A percentile compares a stretch with the other conserved stretches of the same genome.
These are phyloP conservation scores for Cryptocheilus praepositus DNA, from an alignment of 2,888 invertebrate genomes.

Conservation along the genomic window DNA sequence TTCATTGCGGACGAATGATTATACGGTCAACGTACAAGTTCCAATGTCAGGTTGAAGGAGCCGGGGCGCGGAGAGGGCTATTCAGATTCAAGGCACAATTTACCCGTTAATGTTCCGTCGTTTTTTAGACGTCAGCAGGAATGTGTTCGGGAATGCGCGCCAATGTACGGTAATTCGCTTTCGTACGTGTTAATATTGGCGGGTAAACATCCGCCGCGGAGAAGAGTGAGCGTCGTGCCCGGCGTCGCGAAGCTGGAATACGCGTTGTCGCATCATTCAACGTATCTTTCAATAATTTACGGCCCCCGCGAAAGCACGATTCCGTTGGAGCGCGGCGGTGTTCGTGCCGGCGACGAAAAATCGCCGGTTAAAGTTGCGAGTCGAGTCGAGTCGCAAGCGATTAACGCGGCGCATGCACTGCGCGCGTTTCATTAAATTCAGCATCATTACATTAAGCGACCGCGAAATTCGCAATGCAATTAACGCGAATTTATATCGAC, in stretches of 20 bases:
- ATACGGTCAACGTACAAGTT: slow-evolving; percentile 26
- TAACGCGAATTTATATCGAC: too few relatives aligned
- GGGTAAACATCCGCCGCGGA: slow-evolving; percentile 22
- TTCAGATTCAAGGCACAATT: slow-evolving; percentile 44
- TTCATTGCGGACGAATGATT: slow-evolving; percentile 38
- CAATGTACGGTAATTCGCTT: slow-evolving; percentile 56
- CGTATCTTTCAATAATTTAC: neutral
- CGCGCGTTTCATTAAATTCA: too few relatives aligned
- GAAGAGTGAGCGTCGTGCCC: slow-evolving; percentile 7
- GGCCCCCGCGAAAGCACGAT: neutral
- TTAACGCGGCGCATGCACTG: too few relatives aligned
- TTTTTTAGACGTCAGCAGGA: slow-evolving; percentile 48
- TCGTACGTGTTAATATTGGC: slow-evolving; percentile 58
- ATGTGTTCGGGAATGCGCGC: slow-evolving; percentile 53
- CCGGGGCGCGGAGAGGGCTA: slow-evolving; percentile 10
- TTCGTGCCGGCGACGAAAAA: too few relatives aligned
- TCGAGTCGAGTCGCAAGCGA: too few relatives aligned
- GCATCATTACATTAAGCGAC: too few relatives aligned
- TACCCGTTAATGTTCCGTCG: slow-evolving; percentile 46
- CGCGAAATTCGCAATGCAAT: too few relatives aligned
- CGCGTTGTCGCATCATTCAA: too few relatives aligned
- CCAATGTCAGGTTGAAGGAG: slow-evolving; percentile 30
- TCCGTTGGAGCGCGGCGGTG: too few relatives aligned
- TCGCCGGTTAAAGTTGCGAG: too few relatives aligned
- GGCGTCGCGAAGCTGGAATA: neutral